Conservation (phyloP, 2,797 vertebrate species). For the Melanotaenia maccullochi region DNA sequence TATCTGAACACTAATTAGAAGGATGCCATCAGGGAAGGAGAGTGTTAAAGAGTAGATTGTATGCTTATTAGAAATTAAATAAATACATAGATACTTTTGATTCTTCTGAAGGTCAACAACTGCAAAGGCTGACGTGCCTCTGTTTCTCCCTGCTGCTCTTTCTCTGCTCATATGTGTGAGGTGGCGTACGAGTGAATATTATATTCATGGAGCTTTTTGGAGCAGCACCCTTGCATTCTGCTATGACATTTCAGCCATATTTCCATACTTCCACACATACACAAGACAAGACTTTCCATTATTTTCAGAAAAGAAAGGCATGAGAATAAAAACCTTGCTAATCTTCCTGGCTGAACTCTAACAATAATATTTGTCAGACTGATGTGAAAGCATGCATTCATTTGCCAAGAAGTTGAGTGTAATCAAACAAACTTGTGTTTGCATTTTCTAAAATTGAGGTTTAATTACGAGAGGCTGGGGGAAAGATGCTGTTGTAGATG, state of each 20-base stretch:
- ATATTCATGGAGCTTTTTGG: slow-evolving; percentile 17
- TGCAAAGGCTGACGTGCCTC: not conserved
- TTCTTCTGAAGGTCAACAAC: slow-evolving; percentile 6
- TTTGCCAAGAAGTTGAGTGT: slow-evolving; percentile 64
- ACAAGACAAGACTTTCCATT: slow-evolving; percentile 25
- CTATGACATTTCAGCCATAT: slow-evolving; percentile 40
- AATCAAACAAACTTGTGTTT: slow-evolving; percentile 59
- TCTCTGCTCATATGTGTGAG: not conserved
- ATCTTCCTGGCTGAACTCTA: slow-evolving; percentile 57
- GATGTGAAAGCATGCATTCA: slow-evolving; percentile 60
- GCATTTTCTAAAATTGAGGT: slow-evolving; percentile 49
- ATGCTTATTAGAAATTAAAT: no score
- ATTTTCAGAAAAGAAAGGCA: slow-evolving; percentile 28
- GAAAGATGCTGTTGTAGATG: slow-evolving; percentile 55
- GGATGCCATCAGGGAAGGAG: no score
- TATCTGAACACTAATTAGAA: no score
- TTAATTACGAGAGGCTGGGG: slow-evolving; percentile 49
- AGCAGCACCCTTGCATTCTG: slow-evolving; percentile 7
- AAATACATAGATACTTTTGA: not conserved
- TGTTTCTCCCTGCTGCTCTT: not conserved
- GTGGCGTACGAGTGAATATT: not conserved
- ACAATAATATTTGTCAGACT: slow-evolving; percentile 55
- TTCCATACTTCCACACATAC: slow-evolving; percentile 39
- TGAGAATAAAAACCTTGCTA: slow-evolving; percentile 28
- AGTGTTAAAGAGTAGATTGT: not conserved